Evolutionary conservation across 2,113 vertebrate genomes (phyloP), one percentile per base, ranked within the genome.

Genomic region (Eurypyga helias): DNA sequence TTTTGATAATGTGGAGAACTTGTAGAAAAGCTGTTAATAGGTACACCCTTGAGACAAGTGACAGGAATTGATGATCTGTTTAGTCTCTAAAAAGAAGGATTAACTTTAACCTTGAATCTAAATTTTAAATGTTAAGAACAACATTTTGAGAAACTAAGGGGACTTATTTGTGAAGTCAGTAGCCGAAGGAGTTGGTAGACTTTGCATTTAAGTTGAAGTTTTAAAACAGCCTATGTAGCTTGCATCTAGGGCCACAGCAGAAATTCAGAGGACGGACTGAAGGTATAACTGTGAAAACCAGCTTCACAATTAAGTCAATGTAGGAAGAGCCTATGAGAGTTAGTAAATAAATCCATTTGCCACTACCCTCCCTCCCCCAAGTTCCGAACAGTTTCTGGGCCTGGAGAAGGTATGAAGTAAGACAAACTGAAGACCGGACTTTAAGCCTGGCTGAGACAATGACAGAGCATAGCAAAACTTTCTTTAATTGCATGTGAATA

Each of bases 331-430:
- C 28, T 77, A 19, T 15, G 73, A 26, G 18, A 66, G 61, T 69
- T 65, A 87, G 17, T 49, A 49, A 55, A 80, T 41, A 61, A 43
- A 67, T 12, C 19, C 13, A 6, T 57, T 21, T n/a, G 4, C 80
- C 15, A 45, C 20, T 66, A 6, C 1, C 3, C 17, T n/a, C 2
- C 1, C 7, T 9, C 18, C 3, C 10, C 7, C 34, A 45, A 52
- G 23, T 41, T 24, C 43, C 41, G 46, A 48, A 21, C 14, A 8
- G 16, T 77, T 87, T 34, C 49, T 65, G 60, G n/a, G 26, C 36
- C n/a, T 33, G 17, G 13, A 54, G 41, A 54, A 73, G 33, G 26
- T 38, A 16, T 16, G 17, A 31, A 64, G 21, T 26, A 36, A 36
- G 38, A 36, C 41, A 55, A 55, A 10, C 0, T 17, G 33, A 34